Base-by-base conservation (phyloP, 2,888 invertebrate species). In the Lathronympha strigana region DNA sequence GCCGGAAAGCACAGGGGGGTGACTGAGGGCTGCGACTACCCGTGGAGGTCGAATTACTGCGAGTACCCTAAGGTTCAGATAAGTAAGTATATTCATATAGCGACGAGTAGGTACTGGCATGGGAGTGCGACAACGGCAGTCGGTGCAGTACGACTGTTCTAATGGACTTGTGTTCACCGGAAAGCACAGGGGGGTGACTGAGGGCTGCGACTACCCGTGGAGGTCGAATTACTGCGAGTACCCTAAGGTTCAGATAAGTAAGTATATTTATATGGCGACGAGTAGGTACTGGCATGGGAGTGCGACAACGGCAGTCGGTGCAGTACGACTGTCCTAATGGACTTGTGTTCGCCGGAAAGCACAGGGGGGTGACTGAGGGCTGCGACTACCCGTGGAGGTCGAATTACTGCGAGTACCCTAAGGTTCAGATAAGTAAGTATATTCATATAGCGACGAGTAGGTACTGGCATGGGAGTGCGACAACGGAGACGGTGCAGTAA, bases 381-480 rank as follows among this genome's bases (percentile, higher is more conserved):
- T 97, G 97, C 79, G 97, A 97, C 86, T 97, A 97, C 77, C 97
- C 97, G 0, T 97, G 97, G 97, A 93, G 97, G 74, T 95, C 97
- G 8, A 96, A 96, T 83, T 97, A 97, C 86, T 97, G 97, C 86
- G 96, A 96, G 69, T 92, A 91, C 68, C 92, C 92, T 63, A 92
- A 92, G 77, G 85, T 83, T 3, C 92, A 83, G 93, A 95, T 78
- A 94, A 97, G 93, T 95, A 94, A 87, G 95, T 96, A 82, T 9
- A 19, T 13, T 2, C 13, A 19, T 21, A 21, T 19, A 13, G 1
- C 76, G n/a, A n/a, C n/a, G n/a, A n/a, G n/a, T n/a, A n/a, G n/a
- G n/a, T n/a, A n/a, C n/a, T n/a, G n/a, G n/a, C n/a, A n/a, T 97
- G 97, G 97, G 97, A 97, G 83, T 97, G 97, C 78, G 95, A 97